phyloP scores from a whole-genome alignment of 1,140 invertebrate genomes.

The Chrysomallon squamiferum region DNA sequence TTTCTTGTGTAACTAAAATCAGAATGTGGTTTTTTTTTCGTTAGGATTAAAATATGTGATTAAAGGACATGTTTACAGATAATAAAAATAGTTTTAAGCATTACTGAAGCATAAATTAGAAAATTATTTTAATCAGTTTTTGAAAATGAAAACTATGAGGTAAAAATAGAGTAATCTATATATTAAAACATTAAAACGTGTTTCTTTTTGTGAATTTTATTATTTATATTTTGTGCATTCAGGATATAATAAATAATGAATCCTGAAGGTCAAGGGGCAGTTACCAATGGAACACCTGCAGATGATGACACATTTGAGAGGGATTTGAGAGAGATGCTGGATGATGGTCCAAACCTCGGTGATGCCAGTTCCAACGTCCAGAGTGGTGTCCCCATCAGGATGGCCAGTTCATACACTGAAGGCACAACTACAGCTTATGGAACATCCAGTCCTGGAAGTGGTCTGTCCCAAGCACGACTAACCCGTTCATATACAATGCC shows the following conservation, averaged over 20 bases:
- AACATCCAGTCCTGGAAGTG: slow-evolving; percentile 19
- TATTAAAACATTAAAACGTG: too few species aligned
- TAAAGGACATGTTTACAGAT: too few species aligned
- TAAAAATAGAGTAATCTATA: too few species aligned
- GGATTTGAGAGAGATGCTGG: slow-evolving; percentile 87
- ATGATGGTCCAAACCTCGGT: slow-evolving; percentile 81
- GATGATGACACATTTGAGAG: slow-evolving; percentile 68
- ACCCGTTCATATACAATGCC: slow-evolving; percentile 49
- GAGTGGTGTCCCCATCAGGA: slow-evolving; percentile 69
- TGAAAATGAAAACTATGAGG: too few species aligned
- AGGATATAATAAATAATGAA: slow-evolving; percentile 13
- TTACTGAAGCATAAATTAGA: too few species aligned
- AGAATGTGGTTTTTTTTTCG: too few species aligned
- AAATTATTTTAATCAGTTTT: too few species aligned
- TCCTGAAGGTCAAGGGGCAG: slow-evolving; percentile 12
- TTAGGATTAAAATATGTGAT: too few species aligned
- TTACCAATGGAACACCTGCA: slow-evolving; percentile 22
- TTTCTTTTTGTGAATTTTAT: too few species aligned
- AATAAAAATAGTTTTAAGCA: too few species aligned
- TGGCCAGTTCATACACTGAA: slow-evolving; percentile 23
- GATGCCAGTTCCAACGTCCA: slow-evolving; percentile 79
- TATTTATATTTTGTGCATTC: slow-evolving; percentile 1
- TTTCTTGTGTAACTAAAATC: too few species aligned
- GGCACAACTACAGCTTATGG: slow-evolving; percentile 23
- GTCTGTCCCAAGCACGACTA: slow-evolving; percentile 29